These are phyloP conservation scores for Chrysolina haemoptera DNA, from an alignment of 2,888 invertebrate genomes.

Conservation along the genomic window DNA sequence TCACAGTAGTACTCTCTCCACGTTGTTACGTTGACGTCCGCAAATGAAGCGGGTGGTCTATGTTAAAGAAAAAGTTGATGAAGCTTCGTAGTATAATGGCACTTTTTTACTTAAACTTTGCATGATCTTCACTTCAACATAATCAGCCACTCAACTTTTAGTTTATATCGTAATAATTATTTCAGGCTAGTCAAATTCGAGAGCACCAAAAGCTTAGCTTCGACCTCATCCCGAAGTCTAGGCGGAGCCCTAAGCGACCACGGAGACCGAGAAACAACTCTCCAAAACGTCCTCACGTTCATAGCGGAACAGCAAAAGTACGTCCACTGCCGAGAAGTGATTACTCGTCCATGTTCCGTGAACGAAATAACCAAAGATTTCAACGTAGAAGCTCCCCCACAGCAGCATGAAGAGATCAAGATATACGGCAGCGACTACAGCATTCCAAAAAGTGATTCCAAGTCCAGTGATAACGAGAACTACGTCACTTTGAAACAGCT, in stretches of 20 bases:
- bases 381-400: slow-evolving; percentile 74
- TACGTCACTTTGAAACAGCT: slow-evolving; percentile 68
- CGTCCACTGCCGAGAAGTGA: slow-evolving; percentile 74
- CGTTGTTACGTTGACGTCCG: no score
- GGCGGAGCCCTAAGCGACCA: slow-evolving; percentile 73
- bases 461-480: slow-evolving; percentile 63
- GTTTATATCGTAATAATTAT: slow-evolving; percentile 16
- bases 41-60: no score
- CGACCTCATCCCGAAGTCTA: slow-evolving; percentile 80
- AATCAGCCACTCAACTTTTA: not conserved
- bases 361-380: slow-evolving; percentile 67
- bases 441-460: slow-evolving; percentile 55
- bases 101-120: no score
- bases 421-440: slow-evolving; percentile 57
- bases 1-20: no score
- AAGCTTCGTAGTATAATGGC: no score
- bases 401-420: slow-evolving; percentile 62
- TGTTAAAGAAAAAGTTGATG: no score
- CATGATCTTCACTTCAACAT: not conserved
- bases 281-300: slow-evolving; percentile 82
- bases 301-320: slow-evolving; percentile 85
- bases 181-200: slow-evolving; percentile 83
- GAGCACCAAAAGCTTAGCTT: slow-evolving; percentile 84
- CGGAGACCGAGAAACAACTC: slow-evolving; percentile 78
- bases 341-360: slow-evolving; percentile 72